Evolutionary conservation across 2,888 invertebrate species (phyloP).

Genomic region (Encarsia formosa): DNA sequence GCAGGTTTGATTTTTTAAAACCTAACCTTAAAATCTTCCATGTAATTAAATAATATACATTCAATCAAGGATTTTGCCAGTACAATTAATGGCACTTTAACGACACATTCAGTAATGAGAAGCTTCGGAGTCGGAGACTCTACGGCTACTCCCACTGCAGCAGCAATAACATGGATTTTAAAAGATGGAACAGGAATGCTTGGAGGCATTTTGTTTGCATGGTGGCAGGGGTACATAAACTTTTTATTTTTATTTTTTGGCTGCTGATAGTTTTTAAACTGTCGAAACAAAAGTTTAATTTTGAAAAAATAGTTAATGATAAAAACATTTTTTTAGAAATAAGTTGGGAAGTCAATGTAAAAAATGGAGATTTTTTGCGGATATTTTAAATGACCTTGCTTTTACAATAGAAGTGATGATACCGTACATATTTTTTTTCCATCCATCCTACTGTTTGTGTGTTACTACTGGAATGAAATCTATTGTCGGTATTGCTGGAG

Average conservation of each 20-base stretch:
- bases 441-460: constrained; percentile 64
- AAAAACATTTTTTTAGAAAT: constrained; percentile 53
- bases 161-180: constrained; percentile 90
- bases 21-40: not conserved
- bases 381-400: constrained; percentile 85
- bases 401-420: constrained; percentile 83
- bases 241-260: not conserved
- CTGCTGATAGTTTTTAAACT: not conserved
- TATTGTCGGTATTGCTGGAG: constrained; percentile 74
- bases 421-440: constrained; percentile 56
- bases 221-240: constrained; percentile 72
- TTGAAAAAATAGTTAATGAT: not conserved
- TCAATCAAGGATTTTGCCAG: constrained; percentile 62
- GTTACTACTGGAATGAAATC: constrained; percentile 74
- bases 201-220: constrained; percentile 84
- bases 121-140: constrained; percentile 92
- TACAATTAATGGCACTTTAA: constrained; percentile 71
- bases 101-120: constrained; percentile 88
- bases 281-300: no score
- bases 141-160: constrained; percentile 80
- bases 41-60: constrained; percentile 10
- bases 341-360: constrained; percentile 88
- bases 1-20: constrained; percentile 60
- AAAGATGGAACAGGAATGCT: constrained; percentile 92
- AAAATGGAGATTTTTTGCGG: constrained; percentile 92